Evolutionary conservation across 1,140 invertebrate genomes (phyloP).

Genomic region (Pseudachorutes palmiensis): DNA sequence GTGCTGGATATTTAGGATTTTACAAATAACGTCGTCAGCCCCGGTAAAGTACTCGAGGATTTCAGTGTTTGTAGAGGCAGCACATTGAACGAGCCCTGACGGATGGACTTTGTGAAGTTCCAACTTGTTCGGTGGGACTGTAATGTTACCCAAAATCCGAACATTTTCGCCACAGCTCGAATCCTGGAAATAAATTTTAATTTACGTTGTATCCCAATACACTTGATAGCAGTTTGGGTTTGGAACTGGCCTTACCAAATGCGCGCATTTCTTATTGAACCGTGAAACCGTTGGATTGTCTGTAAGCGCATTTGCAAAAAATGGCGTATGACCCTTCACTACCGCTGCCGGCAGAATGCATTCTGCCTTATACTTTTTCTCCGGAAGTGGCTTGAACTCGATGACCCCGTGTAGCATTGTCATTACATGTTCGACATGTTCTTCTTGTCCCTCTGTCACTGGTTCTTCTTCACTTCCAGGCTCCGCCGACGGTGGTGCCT

Average conservation of each 20-base stretch:
- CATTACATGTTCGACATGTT: neutral
- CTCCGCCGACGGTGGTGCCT: neutral
- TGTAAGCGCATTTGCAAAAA: neutral
- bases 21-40: neutral
- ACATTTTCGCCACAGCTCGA: neutral
- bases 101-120: neutral
- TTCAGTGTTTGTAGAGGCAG: neutral
- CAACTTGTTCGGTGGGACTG: neutral
- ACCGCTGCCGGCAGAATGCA: neutral
- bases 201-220: too few species aligned
- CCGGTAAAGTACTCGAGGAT: conserved; percentile 2
- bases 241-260: neutral
- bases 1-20: neutral
- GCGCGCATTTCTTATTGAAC: neutral
- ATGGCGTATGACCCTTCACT: neutral
- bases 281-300: neutral
- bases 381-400: neutral
- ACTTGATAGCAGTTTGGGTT: too few species aligned
- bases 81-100: neutral
- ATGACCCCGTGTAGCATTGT: neutral
- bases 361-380: neutral
- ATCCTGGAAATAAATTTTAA: neutral
- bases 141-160: neutral
- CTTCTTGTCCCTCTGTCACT: neutral
- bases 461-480: neutral